phyloP scores from a whole-genome alignment of 2,113 vertebrate genomes.

The Paramormyrops kingsleyae region DNA sequence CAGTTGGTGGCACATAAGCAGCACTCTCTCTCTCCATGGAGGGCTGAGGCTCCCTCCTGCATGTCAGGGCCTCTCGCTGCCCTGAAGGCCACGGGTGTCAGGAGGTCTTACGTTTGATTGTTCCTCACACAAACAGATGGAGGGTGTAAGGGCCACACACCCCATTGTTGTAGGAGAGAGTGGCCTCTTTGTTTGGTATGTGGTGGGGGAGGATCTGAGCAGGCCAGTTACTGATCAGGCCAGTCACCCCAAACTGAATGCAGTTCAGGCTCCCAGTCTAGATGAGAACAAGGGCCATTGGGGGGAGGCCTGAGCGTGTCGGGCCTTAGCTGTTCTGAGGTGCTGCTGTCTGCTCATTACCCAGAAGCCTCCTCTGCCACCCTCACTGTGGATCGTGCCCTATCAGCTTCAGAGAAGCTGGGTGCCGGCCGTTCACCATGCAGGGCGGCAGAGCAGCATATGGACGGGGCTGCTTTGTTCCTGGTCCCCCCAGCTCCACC shows the following conservation, averaged over 20 bases:
- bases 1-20: not conserved
- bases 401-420: conserved; percentile 41
- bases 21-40: conserved; percentile 30
- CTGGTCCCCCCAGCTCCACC: conserved; percentile 7
- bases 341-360: not conserved
- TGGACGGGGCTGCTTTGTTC: conserved; percentile 41
- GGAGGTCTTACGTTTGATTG: conserved; percentile 37
- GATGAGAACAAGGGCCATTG: not conserved
- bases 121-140: conserved; percentile 55
- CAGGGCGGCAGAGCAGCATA: conserved; percentile 50
- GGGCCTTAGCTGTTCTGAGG: not conserved
- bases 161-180: conserved; percentile 50
- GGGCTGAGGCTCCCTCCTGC: conserved; percentile 14
- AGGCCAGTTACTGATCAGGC: not conserved
- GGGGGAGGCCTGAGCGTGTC: not conserved
- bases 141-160: conserved; percentile 53
- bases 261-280: not conserved
- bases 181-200: conserved; percentile 32
- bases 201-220: not conserved
- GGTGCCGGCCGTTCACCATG: conserved; percentile 52
- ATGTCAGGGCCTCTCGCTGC: not conserved
- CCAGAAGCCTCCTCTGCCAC: not conserved
- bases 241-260: not conserved
- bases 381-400: not conserved
- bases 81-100: not conserved